Evolutionary conservation across 2,888 invertebrate genomes (phyloP), one percentile per base, ranked within the genome.

Genomic region (Adelognathus sp.): DNA sequence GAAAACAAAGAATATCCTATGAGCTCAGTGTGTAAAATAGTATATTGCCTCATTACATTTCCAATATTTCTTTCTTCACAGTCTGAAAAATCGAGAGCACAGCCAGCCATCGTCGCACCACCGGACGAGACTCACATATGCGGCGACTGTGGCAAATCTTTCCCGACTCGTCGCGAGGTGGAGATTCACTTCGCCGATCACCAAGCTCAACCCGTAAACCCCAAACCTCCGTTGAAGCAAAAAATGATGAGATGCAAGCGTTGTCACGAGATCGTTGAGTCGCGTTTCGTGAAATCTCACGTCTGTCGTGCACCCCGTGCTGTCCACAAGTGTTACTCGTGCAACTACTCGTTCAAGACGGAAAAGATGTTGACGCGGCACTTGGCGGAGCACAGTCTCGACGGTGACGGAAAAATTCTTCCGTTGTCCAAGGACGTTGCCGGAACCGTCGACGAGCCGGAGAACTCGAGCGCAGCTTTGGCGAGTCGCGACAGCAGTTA

Each of bases 221-320:
- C 6, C n/a, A 41, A 54, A 29, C 21, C 58, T 5, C 24, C 56
- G 56, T 4, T 67, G 1, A 89, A 88, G 31, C 86, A 86, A 1
- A 89, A 89, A 60, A 85, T 89, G 79, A 91, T 90, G 91, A 85
- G 91, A 18, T 91, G 91, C 54, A 91, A 90, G 67, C 81, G 89
- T 33, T 91, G 91, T 18, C 90, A 91, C 18, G 89, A 88, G 63
- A 87, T 90, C 21, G 91, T 91, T 0, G 90, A 90, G 9, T 89
- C 90, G 0, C 84, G 85, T 72, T 82, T 85, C 2, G 91, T 91
- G 0, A 90, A 89, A 67, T 63, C 82, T 21, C 91, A 91, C 64
- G 85, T 88, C 2, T 91, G 91, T 31, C 83, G 84, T 18, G 76
- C 83, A 0, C 21, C 61, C n/a, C 81, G 79, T 46, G 80, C 80